phyloP scores from a whole-genome alignment of 2,113 vertebrate species.

The Macrotus californicus region DNA sequence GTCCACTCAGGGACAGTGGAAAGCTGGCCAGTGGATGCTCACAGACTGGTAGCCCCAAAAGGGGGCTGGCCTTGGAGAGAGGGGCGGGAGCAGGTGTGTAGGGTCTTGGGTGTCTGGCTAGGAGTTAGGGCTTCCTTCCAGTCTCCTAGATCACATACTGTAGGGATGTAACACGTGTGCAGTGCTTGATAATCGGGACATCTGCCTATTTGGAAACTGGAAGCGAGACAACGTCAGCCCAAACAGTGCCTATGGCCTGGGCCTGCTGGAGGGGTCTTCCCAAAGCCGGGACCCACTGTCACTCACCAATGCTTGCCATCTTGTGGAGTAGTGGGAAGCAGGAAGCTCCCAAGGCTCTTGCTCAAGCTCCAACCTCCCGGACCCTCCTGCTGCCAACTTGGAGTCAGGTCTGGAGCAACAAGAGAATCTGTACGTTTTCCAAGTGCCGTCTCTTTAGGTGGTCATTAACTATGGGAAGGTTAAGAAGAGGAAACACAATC shows the following conservation, averaged over 20 bases:
- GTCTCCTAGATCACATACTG: neutral
- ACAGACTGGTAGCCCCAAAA: neutral
- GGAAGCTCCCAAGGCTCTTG: neutral
- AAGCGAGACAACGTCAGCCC: neutral
- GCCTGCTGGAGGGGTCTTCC: no score
- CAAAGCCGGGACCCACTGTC: neutral
- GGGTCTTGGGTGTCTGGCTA: neutral
- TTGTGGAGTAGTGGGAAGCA: neutral
- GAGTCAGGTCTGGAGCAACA: neutral
- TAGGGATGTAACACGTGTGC: no score
- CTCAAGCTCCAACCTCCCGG: neutral
- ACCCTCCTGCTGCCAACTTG: accelerated
- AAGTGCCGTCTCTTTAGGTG: no score
- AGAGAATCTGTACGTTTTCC: neutral
- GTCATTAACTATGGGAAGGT: neutral
- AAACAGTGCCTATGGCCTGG: neutral
- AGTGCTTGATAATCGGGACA: no score
- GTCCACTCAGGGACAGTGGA: no score
- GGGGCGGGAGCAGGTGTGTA: neutral
- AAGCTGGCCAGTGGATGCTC: neutral
- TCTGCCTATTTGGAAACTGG: neutral
- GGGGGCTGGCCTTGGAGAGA: accelerated
- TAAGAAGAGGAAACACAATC: neutral
- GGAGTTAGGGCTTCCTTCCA: neutral
- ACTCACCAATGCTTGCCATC: accelerated